phyloP scores from a whole-genome alignment of 2,888 invertebrate genomes.

The Crepidodera aurea region DNA sequence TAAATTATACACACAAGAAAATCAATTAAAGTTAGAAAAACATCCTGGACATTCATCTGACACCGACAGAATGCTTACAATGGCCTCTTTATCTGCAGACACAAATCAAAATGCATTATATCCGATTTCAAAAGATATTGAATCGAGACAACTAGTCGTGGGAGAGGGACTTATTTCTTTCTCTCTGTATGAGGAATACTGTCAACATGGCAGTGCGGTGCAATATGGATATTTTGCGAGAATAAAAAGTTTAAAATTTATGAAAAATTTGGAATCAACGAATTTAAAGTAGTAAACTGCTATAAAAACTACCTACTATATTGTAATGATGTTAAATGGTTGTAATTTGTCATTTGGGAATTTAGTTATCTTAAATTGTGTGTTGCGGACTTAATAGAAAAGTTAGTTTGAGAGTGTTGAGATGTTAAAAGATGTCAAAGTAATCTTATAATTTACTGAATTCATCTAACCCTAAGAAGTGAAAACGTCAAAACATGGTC shows the following conservation, averaged over 20 bases:
- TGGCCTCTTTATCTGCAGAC: slow-evolving; percentile 44
- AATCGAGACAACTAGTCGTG: slow-evolving; percentile 37
- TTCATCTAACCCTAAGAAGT: too few species aligned
- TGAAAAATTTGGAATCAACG: too few species aligned
- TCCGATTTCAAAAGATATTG: slow-evolving; percentile 44
- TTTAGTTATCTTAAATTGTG: too few species aligned
- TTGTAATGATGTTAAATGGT: too few species aligned
- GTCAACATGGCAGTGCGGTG: slow-evolving; percentile 28
- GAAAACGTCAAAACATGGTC: too few species aligned
- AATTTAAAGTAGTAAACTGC: too few species aligned
- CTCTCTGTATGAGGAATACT: slow-evolving; percentile 25
- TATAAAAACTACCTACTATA: too few species aligned
- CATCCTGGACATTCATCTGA: slow-evolving; percentile 37
- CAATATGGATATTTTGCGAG: slow-evolving; percentile 4
- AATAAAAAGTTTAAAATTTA: background rate
- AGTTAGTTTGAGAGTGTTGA: too few species aligned
- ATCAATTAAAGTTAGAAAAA: slow-evolving; percentile 37
- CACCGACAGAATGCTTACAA: slow-evolving; percentile 46
- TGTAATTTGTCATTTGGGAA: too few species aligned
- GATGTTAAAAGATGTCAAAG: too few species aligned
- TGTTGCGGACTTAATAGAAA: too few species aligned
- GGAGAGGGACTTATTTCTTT: slow-evolving; percentile 26
- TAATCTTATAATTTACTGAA: too few species aligned
- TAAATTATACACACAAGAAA: slow-evolving; percentile 21
- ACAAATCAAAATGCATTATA: slow-evolving; percentile 55